phyloP scores from a whole-genome alignment of 2,888 invertebrate genomes.

The Diarsia mendica region DNA sequence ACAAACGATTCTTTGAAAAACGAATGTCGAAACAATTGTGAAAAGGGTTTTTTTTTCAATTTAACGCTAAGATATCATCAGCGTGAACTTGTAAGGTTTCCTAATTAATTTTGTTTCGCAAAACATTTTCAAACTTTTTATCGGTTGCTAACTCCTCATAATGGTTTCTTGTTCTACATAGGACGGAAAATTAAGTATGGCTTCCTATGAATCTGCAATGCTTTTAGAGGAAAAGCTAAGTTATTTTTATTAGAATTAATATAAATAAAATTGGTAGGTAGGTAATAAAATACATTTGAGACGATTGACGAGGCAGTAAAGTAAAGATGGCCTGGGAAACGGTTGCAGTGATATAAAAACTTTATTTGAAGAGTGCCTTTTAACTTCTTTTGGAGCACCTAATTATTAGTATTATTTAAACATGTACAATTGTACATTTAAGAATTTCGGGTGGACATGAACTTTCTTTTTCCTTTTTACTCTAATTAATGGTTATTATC shows the following conservation, averaged over 20 bases:
- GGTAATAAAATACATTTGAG: background rate
- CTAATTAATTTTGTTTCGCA: slow-evolving; percentile 35
- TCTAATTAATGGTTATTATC: background rate
- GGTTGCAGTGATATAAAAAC: background rate
- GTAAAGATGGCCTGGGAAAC: background rate
- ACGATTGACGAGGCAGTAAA: background rate
- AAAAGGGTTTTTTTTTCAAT: background rate
- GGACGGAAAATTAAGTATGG: slow-evolving; percentile 3
- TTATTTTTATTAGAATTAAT: slow-evolving; percentile 9
- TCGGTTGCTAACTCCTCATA: background rate
- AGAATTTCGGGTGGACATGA: too few species aligned
- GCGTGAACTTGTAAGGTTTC: slow-evolving; percentile 56
- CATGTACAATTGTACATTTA: too few species aligned
- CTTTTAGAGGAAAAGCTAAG: slow-evolving; percentile 20
- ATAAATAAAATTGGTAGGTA: background rate
- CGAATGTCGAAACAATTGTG: slow-evolving; percentile 12
- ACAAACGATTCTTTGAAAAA: slow-evolving; percentile 3
- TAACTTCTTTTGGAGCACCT: too few species aligned
- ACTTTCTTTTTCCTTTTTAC: too few species aligned
- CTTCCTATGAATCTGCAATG: background rate
- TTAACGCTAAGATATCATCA: background rate
- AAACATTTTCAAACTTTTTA: slow-evolving; percentile 14
- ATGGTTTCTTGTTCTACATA: slow-evolving; percentile 7
- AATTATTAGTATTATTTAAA: too few species aligned
- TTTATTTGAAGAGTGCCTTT: background rate